Base-by-base conservation (phyloP, 2,113 vertebrate genomes). In the zebrafish (Danio rerio) region DNA sequence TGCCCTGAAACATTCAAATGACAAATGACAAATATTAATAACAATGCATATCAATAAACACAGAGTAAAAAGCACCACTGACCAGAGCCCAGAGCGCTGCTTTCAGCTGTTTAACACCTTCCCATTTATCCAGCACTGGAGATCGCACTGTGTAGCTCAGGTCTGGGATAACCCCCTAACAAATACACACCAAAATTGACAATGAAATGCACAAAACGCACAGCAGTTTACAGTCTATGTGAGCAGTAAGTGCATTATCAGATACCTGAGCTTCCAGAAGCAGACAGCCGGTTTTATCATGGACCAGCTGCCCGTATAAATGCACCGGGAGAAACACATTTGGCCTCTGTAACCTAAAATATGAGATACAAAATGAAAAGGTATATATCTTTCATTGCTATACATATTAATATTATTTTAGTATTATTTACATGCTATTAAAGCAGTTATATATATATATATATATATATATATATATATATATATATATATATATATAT, bases 81-180 rank as follows among this genome's bases (percentile, higher is more conserved):
- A 96, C 95, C 95, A 96, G 89, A 79, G 95, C 94, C 95, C 95
- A 96, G 68, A 96, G 95, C 49, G 95, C 95, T 84, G 95, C 95
- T 87, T 96, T 96, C 84, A 96, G 90, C 62, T 95, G 95, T 87
- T 96, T 96, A 85, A 96, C 92, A 88, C 95, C 95, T 91, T 96
- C 95, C 95, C 95, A 96, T 16, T 92, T 95, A 88, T 96, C 95
- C 90, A 96, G 90, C 87, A 94, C 90, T 58, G 95, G 94, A 31
- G 94, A 93, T 81, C 93, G 95, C 83, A 96, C 88, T 5, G 90
- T 95, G 83, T 94, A 94, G 91, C 95, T 95, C n/a, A 96, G 93
- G 86, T 96, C 95, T 52, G 94, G 90, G 89, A 96, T 92, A 87
- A 95, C 87, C 87, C 91, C 95, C 95, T 96, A 42, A 20, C 6